phyloP scores from a whole-genome alignment of 2,888 invertebrate genomes.

The Alloplasta piceator region DNA sequence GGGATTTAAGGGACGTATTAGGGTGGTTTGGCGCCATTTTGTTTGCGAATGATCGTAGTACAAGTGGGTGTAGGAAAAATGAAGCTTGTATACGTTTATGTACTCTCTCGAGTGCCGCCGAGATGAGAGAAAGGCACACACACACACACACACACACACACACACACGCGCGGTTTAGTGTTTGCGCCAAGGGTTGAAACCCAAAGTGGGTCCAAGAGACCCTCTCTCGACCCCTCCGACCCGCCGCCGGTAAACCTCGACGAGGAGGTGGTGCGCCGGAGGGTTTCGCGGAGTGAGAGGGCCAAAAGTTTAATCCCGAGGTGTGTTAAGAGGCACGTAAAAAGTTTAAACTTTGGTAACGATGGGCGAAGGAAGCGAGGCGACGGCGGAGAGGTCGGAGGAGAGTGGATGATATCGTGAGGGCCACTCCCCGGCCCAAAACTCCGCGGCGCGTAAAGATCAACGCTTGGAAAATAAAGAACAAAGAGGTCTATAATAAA shows the following conservation, averaged over 20 bases:
- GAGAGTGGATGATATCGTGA: slow-evolving; percentile 69
- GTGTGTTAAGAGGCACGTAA: slow-evolving; percentile 71
- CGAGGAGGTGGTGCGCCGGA: slow-evolving; percentile 60
- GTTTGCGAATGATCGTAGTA: no score
- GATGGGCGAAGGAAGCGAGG: slow-evolving; percentile 63
- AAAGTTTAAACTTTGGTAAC: slow-evolving; percentile 74
- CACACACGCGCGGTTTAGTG: background rate
- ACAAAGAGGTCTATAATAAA: slow-evolving; percentile 29
- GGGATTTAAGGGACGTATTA: no score
- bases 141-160: background rate
- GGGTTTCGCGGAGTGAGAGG: slow-evolving; percentile 29
- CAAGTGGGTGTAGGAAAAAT: no score
- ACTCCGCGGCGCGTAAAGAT: slow-evolving; percentile 59
- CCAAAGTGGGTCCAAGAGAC: slow-evolving; percentile 54
- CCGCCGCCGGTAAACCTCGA: background rate
- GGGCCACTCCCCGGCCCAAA: slow-evolving; percentile 42
- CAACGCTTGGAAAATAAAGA: slow-evolving; percentile 48
- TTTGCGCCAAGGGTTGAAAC: slow-evolving; percentile 46
- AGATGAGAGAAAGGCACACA: slow-evolving; percentile 1
- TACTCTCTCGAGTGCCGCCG: background rate
- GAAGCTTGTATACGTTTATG: background rate
- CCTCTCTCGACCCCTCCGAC: background rate
- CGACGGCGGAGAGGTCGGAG: slow-evolving; percentile 61
- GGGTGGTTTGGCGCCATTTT: no score
- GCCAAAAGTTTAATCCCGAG: slow-evolving; percentile 76